A percentile compares a stretch with the other conserved stretches of the same genome.
Evolutionary conservation across 2,113 vertebrate species (phyloP).

Genomic region (Ictalurus furcatus): DNA sequence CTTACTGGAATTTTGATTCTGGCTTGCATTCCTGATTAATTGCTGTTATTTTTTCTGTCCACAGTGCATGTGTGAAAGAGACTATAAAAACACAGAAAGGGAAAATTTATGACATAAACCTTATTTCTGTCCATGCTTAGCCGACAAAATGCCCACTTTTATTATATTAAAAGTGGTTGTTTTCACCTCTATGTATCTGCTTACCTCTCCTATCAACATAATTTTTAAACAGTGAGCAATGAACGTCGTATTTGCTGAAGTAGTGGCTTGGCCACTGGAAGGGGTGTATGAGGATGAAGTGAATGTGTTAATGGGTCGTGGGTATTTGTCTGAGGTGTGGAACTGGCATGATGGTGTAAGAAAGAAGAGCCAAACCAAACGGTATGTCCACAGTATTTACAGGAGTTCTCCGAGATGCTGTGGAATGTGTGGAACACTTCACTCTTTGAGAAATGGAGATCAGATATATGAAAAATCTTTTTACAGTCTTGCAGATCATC

Average conservation of each 20-base stretch:
- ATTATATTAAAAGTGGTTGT: neutral
- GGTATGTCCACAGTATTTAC: slow-evolving; percentile 35
- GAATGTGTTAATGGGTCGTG: slow-evolving; percentile 2
- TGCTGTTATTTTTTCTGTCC: slow-evolving; percentile 13
- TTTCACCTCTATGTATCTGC: neutral
- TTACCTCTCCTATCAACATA: neutral
- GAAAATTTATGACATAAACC: neutral
- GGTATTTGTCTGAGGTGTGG: neutral
- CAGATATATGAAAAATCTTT: neutral
- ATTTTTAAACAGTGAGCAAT: neutral
- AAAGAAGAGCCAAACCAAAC: slow-evolving; percentile 20
- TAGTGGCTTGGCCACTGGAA: neutral
- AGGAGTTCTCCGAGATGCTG: neutral
- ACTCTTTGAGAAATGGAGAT: neutral
- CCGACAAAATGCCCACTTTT: neutral
- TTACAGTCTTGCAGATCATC: neutral
- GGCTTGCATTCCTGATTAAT: slow-evolving; percentile 18
- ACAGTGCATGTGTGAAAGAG: neutral
- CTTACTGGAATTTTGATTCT: neutral
- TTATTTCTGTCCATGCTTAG: neutral
- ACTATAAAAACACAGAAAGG: neutral
- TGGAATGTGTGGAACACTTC: neutral
- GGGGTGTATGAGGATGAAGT: neutral
- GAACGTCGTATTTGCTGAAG: neutral
- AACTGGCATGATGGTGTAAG: slow-evolving; percentile 30